Base-by-base conservation (phyloP, 1,140 invertebrate genomes). In the Magallana angulata region DNA sequence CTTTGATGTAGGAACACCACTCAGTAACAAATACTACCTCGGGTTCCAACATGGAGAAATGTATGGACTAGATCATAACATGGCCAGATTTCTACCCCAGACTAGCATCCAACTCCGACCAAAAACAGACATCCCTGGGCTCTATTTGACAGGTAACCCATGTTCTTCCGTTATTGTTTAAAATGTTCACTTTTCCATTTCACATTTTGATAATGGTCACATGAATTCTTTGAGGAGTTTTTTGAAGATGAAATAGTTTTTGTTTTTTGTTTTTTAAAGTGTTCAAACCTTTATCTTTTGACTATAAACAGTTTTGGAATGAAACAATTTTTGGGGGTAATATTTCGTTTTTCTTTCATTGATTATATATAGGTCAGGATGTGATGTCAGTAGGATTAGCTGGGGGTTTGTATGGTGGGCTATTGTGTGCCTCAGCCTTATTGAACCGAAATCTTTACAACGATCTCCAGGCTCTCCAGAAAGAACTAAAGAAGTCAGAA, bases 21-120 rank as follows among this genome's bases (percentile, higher is more conserved):
- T 95, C 30, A 93, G 92, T 9, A 95, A 95, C 90, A 93, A 93
- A 56, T 91, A 93, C 90, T 95, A 95, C 89, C 90, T 95, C 14
- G 93, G 91, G 11, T 88, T 92, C 59, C 90, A 93, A 8, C 88
- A 91, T 57, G 95, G 95, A 64, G 94, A 95, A 85, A 94, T 95
- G 89, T 95, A 95, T 83, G 95, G 95, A 7, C 88, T 95, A 76
- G 92, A 95, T 83, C 94, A 95, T 86, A 91, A 88, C 48, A 86
- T 82, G 6, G 58, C 87, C 12, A 91, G 95, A 12, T 95, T 94
- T 87, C 84, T 81, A 12, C 91, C 93, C 5, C 92, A 94, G 30
- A 89, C 90, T 7, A 89, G 91, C n/a, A 89, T 92, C 18, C 86
- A 92, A 9, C 91, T 95, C 0, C 87, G 95, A 58, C 90, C 95